Base-by-base conservation (phyloP, 2,888 invertebrate species). In the Andricus curvator region DNA sequence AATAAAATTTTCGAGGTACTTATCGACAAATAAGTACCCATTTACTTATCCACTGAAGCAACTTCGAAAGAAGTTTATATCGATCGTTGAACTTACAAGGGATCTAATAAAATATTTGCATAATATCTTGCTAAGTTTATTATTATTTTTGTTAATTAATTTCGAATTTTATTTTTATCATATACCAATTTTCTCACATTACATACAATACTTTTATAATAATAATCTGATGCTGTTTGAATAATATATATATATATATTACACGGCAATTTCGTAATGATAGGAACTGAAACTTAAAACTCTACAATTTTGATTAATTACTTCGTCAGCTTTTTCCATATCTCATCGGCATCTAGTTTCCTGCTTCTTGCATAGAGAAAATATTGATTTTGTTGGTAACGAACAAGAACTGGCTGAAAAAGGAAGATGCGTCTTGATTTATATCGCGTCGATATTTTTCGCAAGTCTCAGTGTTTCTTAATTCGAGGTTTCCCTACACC, bases 381-480 rank as follows among this genome's bases (percentile, higher is more conserved):
- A 62, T 62, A 22, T 62, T 11, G 22, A 25, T 25, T 62, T 62
- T 25, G 62, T 62, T 62, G 62, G n/a, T 62, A 62, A 62, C 62
- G 25, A 62, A 13, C 15, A 62, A 62, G 25, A 25, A 15, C 62
- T 15, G 62, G 62, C 62, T 13, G 25, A 62, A 62, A 62, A 62
- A 56, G 56, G 62, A 62, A 62, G 22, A 62, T 62, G 22, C 25
- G 86, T 84, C 88, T 87, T 90, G 91, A 92, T 92, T 92, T 91
- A 90, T 91, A 91, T 90, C 90, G 90, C 86, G 86, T 86, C 89
- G 91, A 89, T 91, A 91, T 90, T 92, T 91, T 91, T 88, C 91
- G 91, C 91, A 89, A 85, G 83, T 89, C 91, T 92, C 92, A 90
- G 91, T 91, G 89, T 91, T 92, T 92, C 91, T 91, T 92, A 91